Evolutionary conservation across 2,888 invertebrate species (phyloP), one percentile per base, ranked within the genome.

Genomic region (Tinea pellionella): DNA sequence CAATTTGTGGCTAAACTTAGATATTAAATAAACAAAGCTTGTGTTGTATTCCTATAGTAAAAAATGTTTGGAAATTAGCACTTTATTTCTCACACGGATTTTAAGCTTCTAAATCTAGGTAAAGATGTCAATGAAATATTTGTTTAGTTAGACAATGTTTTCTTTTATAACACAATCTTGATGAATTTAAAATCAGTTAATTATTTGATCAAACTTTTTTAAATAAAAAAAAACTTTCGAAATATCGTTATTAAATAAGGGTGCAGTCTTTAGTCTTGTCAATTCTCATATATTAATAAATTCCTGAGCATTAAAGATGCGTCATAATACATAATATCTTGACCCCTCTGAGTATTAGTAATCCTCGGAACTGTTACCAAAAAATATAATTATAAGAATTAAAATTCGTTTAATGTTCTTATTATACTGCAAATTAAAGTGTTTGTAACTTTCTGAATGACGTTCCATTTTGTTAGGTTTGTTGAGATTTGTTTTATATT

Each of bases 371-470:
- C 1, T 47, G 47, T 47, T 47, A 16, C 47, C 47, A 47, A 47
- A 47, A 47, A 47, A 47, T 47, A 16, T 47, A 47, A 47, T 47
- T 16, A 47, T 47, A 47, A 47, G 47, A 47, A 47, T 47, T 47
- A 47, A 47, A 47, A 47, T 13, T 47, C 47, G 47, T 47, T 47
- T 47, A 47, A 47, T 47, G 47, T 47, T 47, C 47, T 13, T 47
- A 47, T 47, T 47, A 47, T 47, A 47, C 47, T 47, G 47, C 47
- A 47, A 47, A 47, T 47, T 47, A 47, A 47, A 47, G 2, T 15
- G 47, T 47, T 16, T 9, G 15, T 13, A 16, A 47, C 47, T 16
- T 47, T 16, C 16, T 47, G 16, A 15, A 47, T 47, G 47, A 47
- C 47, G 47, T 47, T 47, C 8, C 13, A 47, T 47, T 47, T 47